Evolutionary conservation across 2,113 vertebrate genomes (phyloP).

Genomic region (Peromyscus leucopus): DNA sequence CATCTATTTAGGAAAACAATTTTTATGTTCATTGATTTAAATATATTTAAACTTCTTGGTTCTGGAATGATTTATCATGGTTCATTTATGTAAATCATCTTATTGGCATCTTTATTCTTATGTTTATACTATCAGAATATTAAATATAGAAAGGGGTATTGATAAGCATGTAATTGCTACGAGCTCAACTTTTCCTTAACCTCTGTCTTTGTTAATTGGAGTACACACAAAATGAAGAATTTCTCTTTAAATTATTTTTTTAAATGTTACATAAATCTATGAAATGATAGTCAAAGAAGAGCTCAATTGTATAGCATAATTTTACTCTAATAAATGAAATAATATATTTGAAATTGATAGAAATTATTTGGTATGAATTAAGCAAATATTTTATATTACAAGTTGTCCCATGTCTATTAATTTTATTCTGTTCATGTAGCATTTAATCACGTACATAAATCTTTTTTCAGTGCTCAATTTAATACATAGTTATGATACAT

Average conservation of each 20-base stretch:
- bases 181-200: background rate
- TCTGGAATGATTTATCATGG: background rate
- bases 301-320: background rate
- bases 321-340: background rate
- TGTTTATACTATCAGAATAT: background rate
- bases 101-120: background rate
- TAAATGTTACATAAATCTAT: background rate
- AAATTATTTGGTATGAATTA: background rate
- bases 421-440: background rate
- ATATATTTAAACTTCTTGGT: background rate
- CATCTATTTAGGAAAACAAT: background rate
- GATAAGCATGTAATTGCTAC: background rate
- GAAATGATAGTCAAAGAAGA: background rate
- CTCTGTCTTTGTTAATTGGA: background rate
- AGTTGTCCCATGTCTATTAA: fast-evolving
- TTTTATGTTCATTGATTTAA: background rate
- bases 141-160: background rate
- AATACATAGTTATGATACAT: background rate
- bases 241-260: background rate
- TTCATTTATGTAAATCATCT: background rate
- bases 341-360: background rate
- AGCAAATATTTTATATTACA: background rate
- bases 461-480: background rate
- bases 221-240: background rate
- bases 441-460: background rate